A percentile compares a stretch with the other conserved stretches of the same genome.
Evolutionary conservation across 2,797 vertebrate species (phyloP).

Genomic region (Synanceia verrucosa): DNA sequence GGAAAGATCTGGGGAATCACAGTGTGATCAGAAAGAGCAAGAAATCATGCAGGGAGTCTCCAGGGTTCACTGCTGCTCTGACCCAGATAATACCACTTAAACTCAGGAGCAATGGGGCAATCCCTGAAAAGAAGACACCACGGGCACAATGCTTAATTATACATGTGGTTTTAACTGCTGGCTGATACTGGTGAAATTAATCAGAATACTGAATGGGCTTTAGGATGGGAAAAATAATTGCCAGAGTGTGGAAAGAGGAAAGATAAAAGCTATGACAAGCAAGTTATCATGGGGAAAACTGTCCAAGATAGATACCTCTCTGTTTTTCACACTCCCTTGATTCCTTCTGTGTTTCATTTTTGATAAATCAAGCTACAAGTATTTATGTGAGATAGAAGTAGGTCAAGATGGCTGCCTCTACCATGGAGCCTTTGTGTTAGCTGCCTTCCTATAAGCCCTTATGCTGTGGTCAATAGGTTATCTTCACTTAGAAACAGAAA

Average conservation of each 20-base stretch:
- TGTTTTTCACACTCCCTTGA: not conserved
- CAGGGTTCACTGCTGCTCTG: slow-evolving; percentile 49
- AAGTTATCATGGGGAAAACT: slow-evolving; percentile 3
- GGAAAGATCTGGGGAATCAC: slow-evolving; percentile 33
- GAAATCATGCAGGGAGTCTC: slow-evolving; percentile 33
- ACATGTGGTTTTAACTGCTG: slow-evolving; percentile 38
- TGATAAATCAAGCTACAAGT: slow-evolving; percentile 36
- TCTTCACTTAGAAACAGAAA: not conserved
- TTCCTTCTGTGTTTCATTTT: not conserved
- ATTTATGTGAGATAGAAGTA: slow-evolving; percentile 11
- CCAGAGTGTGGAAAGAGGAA: not conserved
- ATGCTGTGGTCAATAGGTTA: not conserved
- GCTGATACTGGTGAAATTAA: slow-evolving; percentile 43
- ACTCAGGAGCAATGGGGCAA: slow-evolving; percentile 38
- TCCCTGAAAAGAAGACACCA: slow-evolving; percentile 58
- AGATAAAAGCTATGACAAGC: slow-evolving; percentile 18
- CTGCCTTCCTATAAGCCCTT: not conserved
- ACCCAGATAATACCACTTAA: slow-evolving; percentile 58
- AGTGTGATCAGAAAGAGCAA: slow-evolving; percentile 34
- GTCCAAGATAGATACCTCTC: slow-evolving; percentile 12
- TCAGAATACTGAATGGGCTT: slow-evolving; percentile 40
- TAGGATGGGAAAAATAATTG: not conserved
- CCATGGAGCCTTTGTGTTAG: slow-evolving; percentile 5
- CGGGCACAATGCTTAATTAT: slow-evolving; percentile 62
- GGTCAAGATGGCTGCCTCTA: not conserved